phyloP scores from a whole-genome alignment of 2,797 vertebrate genomes.

The Rhinatrema bivittatum region DNA sequence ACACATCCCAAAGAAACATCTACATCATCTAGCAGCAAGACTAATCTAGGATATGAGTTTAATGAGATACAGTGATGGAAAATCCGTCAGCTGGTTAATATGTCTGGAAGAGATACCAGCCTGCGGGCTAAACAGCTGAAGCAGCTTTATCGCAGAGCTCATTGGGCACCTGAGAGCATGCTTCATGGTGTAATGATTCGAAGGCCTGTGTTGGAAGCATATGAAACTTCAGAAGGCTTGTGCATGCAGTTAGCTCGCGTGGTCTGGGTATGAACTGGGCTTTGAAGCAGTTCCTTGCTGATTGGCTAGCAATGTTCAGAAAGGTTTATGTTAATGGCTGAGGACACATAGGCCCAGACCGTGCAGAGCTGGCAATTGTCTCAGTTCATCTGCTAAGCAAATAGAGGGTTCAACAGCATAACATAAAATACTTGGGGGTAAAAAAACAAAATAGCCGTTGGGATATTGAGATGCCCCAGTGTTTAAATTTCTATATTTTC shows the following conservation, averaged over 20 bases:
- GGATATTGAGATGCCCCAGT: too few relatives aligned
- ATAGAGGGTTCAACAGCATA: too few relatives aligned
- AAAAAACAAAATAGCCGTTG: too few relatives aligned
- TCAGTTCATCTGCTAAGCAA: too few relatives aligned
- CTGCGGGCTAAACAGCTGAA: constrained; percentile 5
- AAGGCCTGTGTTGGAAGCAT: neutral
- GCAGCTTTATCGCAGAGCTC: constrained; percentile 2
- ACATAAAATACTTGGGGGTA: too few relatives aligned
- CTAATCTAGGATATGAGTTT: constrained; percentile 2
- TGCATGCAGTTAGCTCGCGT: neutral
- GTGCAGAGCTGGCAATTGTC: neutral
- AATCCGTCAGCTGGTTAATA: constrained; percentile 1
- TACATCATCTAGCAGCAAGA: constrained; percentile 8
- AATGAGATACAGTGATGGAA: neutral
- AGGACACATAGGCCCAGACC: neutral
- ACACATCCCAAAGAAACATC: constrained; percentile 5
- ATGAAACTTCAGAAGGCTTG: neutral
- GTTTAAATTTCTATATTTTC: too few relatives aligned
- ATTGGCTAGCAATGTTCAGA: constrained; percentile 1
- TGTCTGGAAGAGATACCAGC: constrained; percentile 6
- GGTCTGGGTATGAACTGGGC: neutral
- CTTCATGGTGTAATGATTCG: neutral
- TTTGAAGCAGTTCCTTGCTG: neutral
- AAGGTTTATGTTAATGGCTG: constrained; percentile 1
- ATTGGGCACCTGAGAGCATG: constrained; percentile 12